Evolutionary conservation across 2,888 invertebrate species (phyloP).

Genomic region (Eupithecia exiguata): DNA sequence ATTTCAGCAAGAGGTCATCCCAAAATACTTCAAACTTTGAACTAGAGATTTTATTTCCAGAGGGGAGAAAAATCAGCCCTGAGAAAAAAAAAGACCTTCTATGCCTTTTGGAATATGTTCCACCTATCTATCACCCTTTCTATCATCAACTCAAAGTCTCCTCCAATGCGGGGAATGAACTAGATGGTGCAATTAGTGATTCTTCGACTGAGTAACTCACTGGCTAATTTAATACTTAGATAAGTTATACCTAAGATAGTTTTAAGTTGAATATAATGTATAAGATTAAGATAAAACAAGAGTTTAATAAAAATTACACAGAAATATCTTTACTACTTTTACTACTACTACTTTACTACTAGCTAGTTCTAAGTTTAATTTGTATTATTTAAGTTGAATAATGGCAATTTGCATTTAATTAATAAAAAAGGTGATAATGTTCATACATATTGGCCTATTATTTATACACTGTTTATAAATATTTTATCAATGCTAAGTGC

Average conservation of each 20-base stretch:
- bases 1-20: constrained; percentile 38
- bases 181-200: too few relatives aligned
- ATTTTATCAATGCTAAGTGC: constrained; percentile 22
- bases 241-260: too few relatives aligned
- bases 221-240: too few relatives aligned
- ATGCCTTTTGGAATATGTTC: background rate
- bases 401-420: background rate
- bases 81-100: too few relatives aligned
- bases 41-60: constrained; percentile 11
- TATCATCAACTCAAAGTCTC: constrained; percentile 21
- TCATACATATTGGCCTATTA: background rate
- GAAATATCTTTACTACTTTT: background rate
- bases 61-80: too few relatives aligned
- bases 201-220: too few relatives aligned
- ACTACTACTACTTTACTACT: too few relatives aligned
- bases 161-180: too few relatives aligned
- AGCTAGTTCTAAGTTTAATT: background rate
- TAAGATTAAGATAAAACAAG: too few relatives aligned
- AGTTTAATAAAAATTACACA: too few relatives aligned
- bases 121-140: constrained; percentile 29
- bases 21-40: constrained; percentile 23
- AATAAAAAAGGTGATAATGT: background rate
- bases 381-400: background rate
- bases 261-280: too few relatives aligned
- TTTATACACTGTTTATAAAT: constrained; percentile 18